Evolutionary conservation across 2,113 vertebrate genomes (phyloP).

Genomic region (Daubentonia madagascariensis): DNA sequence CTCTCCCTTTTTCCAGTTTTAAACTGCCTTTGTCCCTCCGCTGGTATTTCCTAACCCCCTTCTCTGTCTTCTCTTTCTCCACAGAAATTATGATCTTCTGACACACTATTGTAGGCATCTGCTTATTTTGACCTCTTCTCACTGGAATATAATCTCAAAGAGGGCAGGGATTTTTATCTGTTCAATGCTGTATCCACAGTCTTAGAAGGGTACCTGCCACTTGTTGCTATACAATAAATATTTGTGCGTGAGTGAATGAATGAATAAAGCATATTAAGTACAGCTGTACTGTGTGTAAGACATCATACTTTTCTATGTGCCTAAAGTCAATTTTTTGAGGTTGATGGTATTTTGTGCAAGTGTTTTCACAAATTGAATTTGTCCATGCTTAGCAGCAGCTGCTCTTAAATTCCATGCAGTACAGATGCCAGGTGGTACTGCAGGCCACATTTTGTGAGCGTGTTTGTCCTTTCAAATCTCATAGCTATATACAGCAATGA

Average conservation of each 20-base stretch:
- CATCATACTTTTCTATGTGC: not conserved
- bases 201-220: not conserved
- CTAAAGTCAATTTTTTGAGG: not conserved
- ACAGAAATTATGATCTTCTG: not conserved
- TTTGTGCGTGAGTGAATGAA: not conserved
- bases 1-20: not conserved
- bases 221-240: not conserved
- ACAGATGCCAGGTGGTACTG: slow-evolving; percentile 40
- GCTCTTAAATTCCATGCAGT: slow-evolving; percentile 3
- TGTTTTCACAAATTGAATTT: slow-evolving; percentile 16
- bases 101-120: not conserved
- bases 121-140: not conserved
- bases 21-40: not conserved
- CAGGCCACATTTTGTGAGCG: not conserved
- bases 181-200: not conserved
- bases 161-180: not conserved
- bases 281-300: not conserved
- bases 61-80: not conserved
- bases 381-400: slow-evolving; percentile 47
- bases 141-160: not conserved
- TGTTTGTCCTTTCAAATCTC: slow-evolving; percentile 8
- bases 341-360: not conserved
- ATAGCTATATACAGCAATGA: not conserved
- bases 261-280: not conserved
- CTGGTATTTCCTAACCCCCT: not conserved